Percentiles rank a stretch among this genome's conserved stretches.
Evolutionary conservation across 2,797 vertebrate genomes (phyloP).

Genomic region (Mormyrops attenuatus): DNA sequence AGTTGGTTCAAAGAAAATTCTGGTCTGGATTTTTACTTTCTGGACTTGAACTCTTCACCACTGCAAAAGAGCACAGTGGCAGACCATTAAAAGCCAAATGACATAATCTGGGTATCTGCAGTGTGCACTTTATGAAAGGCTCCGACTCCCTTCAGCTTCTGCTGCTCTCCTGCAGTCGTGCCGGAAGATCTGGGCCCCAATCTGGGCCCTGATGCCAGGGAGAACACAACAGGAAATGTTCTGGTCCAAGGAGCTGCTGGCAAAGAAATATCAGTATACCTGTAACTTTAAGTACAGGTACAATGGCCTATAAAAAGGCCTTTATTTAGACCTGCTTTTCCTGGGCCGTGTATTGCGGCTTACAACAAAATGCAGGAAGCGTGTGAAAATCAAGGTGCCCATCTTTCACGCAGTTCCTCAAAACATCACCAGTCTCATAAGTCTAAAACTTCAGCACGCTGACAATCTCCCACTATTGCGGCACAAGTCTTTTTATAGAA

Average conservation of each 20-base stretch:
- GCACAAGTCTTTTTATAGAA: background rate
- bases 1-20: background rate
- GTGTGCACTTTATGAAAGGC: slow-evolving; percentile 43
- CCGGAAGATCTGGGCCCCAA: background rate
- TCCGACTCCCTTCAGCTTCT: background rate
- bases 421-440: background rate
- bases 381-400: background rate
- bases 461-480: background rate
- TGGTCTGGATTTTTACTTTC: background rate
- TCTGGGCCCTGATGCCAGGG: background rate
- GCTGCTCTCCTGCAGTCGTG: background rate
- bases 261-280: background rate
- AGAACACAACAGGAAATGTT: background rate
- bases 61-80: background rate
- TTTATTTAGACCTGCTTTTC: background rate
- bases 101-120: background rate
- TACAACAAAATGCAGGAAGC: background rate
- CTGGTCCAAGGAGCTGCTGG: background rate
- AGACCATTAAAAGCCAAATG: background rate
- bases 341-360: background rate
- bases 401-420: background rate
- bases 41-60: background rate
- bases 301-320: slow-evolving; percentile 8
- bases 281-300: slow-evolving; percentile 1
- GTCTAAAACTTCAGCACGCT: background rate